Base-by-base conservation (phyloP, 92 coral and sea anemone genomes). In the Virgularia gustaviana region DNA sequence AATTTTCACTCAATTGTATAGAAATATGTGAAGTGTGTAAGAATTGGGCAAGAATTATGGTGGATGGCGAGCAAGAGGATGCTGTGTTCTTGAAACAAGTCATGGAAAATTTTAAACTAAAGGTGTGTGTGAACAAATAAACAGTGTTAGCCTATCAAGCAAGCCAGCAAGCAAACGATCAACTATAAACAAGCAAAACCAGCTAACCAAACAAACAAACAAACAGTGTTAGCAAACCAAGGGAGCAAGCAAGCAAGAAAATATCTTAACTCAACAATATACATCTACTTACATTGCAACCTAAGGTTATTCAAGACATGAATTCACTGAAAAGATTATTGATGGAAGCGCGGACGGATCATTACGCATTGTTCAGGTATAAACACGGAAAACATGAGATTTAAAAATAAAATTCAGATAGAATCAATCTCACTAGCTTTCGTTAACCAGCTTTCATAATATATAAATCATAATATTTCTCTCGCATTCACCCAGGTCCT, bases 71-170 rank as follows among this genome's bases (percentile, higher is more conserved):
- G 47, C 75, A 43, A 15, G 76, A 81, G 8, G 84, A 89, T 71
- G 90, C 98, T 0, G 89, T 89, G 37, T 92, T 92, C 72, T 89
- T 92, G 75, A 85, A 95, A 85, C 96, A 92, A 84, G 98, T 92
- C 45, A 86, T 92, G 39, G 98, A 92, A 82, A 92, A 89, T 75
- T 92, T 89, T 81, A 89, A 92, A 63, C 76, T 92, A 10, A 81
- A 91, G 88, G 98, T 91, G 74, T 18, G 33, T 30, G 44, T n/a
- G n/a, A 18, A 15, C 20, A 22, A 24, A 36, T 19, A n/a, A n/a
- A n/a, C n/a, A n/a, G n/a, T n/a, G n/a, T n/a, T n/a, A n/a, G n/a
- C n/a, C n/a, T n/a, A n/a, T n/a, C n/a, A n/a, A n/a, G n/a, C n/a
- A n/a, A n/a, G n/a, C n/a, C n/a, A n/a, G n/a, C n/a, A n/a, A n/a